Base-by-base conservation (phyloP, 2,113 vertebrate genomes). In the Sphyrna mokarran region DNA sequence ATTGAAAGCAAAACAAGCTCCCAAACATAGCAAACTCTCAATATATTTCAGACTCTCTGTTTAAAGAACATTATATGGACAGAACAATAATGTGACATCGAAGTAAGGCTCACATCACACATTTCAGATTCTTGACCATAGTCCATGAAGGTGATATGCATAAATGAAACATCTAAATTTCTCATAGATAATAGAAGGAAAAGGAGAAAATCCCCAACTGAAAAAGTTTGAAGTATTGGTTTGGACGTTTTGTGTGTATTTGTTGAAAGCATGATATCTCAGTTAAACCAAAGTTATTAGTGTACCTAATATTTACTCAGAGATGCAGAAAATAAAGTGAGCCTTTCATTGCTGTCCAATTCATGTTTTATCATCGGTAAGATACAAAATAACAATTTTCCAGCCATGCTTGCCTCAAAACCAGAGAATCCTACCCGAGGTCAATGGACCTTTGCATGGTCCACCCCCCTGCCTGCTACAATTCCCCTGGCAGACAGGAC, bases 1-100 rank as follows among this genome's bases (percentile, higher is more conserved):
- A 69, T 26, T 95, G 94, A 95, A 95, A 95, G 94, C 94, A 95
- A 95, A 95, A 95, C 94, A 95, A 95, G 68, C 43, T 76, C 40
- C 43, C 43, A 95, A 95, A 95, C 69, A 95, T 95, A 76, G 94
- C 94, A 95, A 95, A 43, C 94, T 54, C 68, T 95, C 43, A 76
- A 76, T 72, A 40, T 95, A 95, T 95, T 72, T 72, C 94, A 95
- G 29, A 69, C 94, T 95, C 94, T 95, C 43, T 29, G n/a, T 72
- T 95, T 70, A 95, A 95, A 72, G 69, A 48, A 95, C 94, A 33
- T 40, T 29, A 33, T 37, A 54, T 48, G 48, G 23, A 95, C 14
- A 26, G 69, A 43, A 72, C 37, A 95, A 95, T n/a, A 72, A 76
- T 72, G 43, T 95, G 94, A 95, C 94, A 95, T 40, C 69, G 26